A percentile compares a stretch with the other conserved stretches of the same genome.
phyloP scores from a whole-genome alignment of 2,113 vertebrate genomes.

The Perca fluviatilis region DNA sequence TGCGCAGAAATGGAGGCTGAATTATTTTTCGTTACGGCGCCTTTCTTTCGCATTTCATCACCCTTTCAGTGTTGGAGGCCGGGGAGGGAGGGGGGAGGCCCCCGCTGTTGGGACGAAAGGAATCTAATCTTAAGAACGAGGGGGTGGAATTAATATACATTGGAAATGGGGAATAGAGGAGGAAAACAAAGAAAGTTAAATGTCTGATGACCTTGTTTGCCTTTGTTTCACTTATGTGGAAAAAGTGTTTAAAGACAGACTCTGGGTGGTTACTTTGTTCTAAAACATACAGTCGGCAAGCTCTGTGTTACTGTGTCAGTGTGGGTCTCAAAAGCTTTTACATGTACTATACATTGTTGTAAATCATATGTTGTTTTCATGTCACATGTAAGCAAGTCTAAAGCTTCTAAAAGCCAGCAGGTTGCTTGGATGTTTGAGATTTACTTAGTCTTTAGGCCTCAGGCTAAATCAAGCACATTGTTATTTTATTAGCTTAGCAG shows the following conservation, averaged over 20 bases:
- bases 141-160: conserved; percentile 74
- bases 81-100: conserved; percentile 24
- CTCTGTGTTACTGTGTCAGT: neutral
- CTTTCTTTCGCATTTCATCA: conserved; percentile 77
- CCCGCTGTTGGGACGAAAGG: conserved; percentile 55
- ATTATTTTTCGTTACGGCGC: conserved; percentile 27
- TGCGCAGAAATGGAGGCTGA: conserved; percentile 34
- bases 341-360: neutral
- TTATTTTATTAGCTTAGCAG: neutral
- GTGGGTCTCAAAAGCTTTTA: neutral
- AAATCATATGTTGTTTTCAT: neutral
- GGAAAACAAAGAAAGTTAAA: conserved; percentile 69
- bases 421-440: neutral
- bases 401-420: neutral
- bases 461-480: conserved; percentile 7
- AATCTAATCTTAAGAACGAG: conserved; percentile 67
- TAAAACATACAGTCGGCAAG: neutral
- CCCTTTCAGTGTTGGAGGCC: conserved; percentile 29
- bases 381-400: neutral
- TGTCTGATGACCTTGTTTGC: conserved; percentile 71
- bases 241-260: conserved; percentile 26
- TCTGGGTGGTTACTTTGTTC: neutral
- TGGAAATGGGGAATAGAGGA: conserved; percentile 44
- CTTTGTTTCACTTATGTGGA: conserved; percentile 51
- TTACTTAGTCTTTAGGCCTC: conserved; percentile 1